Percentiles rank a stretch among this genome's conserved stretches.
These are phyloP conservation scores for Magallana ariakensis DNA, from an alignment of 1,140 invertebrate genomes.

Conservation along the genomic window DNA sequence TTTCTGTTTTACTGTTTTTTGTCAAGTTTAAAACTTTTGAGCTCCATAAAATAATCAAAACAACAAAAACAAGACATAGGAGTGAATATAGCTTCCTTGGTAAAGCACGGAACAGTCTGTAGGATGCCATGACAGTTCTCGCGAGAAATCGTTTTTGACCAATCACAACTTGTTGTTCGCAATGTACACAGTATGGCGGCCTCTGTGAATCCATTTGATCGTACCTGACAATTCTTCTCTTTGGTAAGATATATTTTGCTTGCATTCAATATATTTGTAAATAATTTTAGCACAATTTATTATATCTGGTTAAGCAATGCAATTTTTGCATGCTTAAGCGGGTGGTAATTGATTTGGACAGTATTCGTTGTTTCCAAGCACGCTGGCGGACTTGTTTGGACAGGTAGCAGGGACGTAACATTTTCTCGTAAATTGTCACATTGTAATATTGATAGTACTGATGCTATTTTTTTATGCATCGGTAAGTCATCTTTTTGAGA, in stretches of 20 bases:
- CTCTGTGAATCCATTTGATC: neutral
- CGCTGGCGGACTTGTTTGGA: neutral
- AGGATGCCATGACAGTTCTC: constrained; percentile 21
- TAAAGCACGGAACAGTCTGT: neutral
- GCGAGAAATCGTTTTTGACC: neutral
- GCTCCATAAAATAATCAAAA: neutral
- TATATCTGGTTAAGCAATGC: too few species aligned
- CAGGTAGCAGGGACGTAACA: neutral
- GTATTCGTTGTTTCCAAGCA: neutral
- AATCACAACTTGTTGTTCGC: constrained; percentile 2
- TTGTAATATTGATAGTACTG: too few species aligned
- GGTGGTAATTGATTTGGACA: neutral
- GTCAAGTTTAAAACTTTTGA: neutral
- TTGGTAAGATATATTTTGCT: neutral
- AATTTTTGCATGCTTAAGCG: neutral
- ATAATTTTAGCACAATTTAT: too few species aligned
- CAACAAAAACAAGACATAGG: neutral
- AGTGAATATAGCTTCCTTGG: neutral
- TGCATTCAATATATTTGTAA: neutral
- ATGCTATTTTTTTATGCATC: too few species aligned
- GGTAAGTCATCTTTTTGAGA: too few species aligned
- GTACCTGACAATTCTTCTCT: neutral
- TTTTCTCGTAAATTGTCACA: too few species aligned
- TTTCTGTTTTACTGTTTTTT: neutral
- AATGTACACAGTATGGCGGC: neutral